Base-by-base conservation (phyloP, 1,140 invertebrate species). In the Brachionus asplanchnoidis region DNA sequence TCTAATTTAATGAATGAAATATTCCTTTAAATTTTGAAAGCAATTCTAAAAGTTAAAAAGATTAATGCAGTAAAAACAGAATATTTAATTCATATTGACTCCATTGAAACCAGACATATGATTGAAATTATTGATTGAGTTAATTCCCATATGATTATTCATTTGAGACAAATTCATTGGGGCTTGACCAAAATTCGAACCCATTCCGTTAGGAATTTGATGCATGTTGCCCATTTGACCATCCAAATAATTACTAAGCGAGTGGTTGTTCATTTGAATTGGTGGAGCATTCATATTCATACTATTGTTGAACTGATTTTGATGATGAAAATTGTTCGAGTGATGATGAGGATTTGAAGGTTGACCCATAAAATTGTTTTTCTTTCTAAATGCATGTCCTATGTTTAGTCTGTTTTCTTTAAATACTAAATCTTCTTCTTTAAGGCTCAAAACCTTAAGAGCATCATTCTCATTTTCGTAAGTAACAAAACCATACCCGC, bases 351-450 rank as follows among this genome's bases (percentile, higher is more conserved):
- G 78, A 40, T 65, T 20, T 17, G 56, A 17, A 5, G 32, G 53
- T 36, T 60, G 79, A 5, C 20, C 32, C 12, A 40, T 40, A 60
- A 82, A 82, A 28, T 77, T 77, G n/a, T 82, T 82, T 28, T 82
- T 82, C 79, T 82, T 82, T 60, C 79, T 60, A 36, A 82, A 82
- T 40, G 79, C 79, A 46, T 82, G 79, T 1, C 53, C 79, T n/a
- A 82, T 65, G 17, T 82, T 82, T 2, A 82, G 53, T 82, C 60
- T 82, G 11, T 44, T 82, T 32, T 82, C 79, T 44, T 82, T 82
- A 40, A 82, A 82, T 4, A 82, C 26, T 14, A 82, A 65, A 56
- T 82, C 79, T 82, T 82, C 79, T 44, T 82, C 79, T 82, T 82
- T 82, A 9, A 82, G 32, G 36, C 79, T 82, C 12, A 82, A 68